Percentiles rank a stretch among this genome's conserved stretches.
Conservation (phyloP, 2,113 vertebrate genomes). For the Oceanites oceanicus region DNA sequence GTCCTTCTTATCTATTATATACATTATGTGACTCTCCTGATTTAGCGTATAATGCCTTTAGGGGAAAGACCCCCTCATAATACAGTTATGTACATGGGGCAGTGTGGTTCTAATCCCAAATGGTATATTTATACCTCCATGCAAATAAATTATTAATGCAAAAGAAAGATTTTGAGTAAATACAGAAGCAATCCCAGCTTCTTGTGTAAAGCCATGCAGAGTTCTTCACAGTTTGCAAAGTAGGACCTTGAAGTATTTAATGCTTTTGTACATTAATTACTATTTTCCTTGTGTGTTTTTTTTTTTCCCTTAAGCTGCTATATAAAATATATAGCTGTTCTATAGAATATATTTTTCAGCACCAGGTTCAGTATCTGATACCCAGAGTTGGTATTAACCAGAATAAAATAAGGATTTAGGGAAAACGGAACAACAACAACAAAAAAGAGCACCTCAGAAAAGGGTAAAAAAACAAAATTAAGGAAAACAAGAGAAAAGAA, state of each 20-base stretch:
- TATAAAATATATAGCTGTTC: neutral
- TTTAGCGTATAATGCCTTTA: neutral
- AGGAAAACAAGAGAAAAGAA: neutral
- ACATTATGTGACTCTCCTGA: neutral
- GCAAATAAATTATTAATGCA: neutral
- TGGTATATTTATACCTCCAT: neutral
- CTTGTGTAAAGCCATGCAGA: neutral
- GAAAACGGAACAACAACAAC: neutral
- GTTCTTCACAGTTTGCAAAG: neutral
- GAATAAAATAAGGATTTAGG: neutral
- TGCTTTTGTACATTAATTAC: neutral
- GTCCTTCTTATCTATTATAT: neutral
- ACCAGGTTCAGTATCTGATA: neutral
- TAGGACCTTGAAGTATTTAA: neutral
- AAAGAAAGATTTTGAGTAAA: neutral
- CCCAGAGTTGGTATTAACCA: neutral
- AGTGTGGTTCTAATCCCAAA: neutral
- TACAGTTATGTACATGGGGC: rapidly evolving
- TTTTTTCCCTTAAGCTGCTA: neutral
- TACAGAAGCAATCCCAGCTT: neutral
- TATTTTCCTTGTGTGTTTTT: neutral
- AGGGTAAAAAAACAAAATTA: neutral
- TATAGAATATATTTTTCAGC: neutral
- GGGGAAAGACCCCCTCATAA: neutral
- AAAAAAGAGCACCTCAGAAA: neutral